Percentiles rank a stretch among this genome's conserved stretches.
Conservation (phyloP, 2,113 vertebrate species). For the Scolopax mira region DNA sequence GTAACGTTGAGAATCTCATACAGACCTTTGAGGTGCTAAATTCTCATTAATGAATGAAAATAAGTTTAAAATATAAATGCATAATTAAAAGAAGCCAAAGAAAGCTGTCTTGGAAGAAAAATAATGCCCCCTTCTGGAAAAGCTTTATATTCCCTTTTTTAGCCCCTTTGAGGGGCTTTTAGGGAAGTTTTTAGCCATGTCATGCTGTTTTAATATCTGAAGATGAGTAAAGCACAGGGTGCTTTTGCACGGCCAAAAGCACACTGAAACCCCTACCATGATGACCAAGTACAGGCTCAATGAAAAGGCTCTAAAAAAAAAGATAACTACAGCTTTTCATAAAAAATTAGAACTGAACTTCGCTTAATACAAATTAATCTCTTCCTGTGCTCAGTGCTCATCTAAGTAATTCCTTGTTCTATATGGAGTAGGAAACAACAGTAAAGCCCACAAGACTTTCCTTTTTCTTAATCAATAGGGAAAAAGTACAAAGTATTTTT, state of each 20-base stretch:
- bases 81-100: background rate
- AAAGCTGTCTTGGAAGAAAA: background rate
- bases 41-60: constrained; percentile 10
- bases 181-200: background rate
- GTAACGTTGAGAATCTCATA: background rate
- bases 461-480: background rate
- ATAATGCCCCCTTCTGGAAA: constrained; percentile 1
- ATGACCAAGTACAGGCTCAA: background rate
- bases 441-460: background rate
- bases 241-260: background rate
- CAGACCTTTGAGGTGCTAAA: constrained; percentile 16
- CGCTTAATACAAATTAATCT: background rate
- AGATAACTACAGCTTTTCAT: background rate
- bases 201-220: background rate
- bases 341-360: background rate
- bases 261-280: background rate
- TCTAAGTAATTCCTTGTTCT: background rate
- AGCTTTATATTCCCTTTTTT: background rate
- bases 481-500: background rate
- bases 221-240: background rate
- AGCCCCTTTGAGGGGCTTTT: background rate
- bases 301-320: background rate
- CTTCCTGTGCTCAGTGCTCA: background rate
- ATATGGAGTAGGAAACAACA: background rate
- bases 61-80: constrained; percentile 8